Evolutionary conservation across 64 coral and sea anemone genomes (phyloP), one percentile per base, ranked within the genome.

Genomic region (Pachyseris speciosa): DNA sequence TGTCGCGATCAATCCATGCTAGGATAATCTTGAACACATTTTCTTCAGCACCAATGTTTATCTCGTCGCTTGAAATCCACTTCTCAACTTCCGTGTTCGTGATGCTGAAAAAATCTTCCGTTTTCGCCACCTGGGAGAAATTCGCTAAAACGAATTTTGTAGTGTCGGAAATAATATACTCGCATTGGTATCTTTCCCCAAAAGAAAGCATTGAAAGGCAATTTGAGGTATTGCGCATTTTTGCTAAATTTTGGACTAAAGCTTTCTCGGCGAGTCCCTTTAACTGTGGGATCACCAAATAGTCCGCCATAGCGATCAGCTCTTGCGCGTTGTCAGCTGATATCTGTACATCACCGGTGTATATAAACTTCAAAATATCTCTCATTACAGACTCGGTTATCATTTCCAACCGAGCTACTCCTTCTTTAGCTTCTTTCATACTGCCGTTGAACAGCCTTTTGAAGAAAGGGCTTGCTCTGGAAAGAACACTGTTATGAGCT

Each of bases 51-150:
- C 20, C 0, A 22, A 74, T 20, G 36, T 20, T 31, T 37, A 36
- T 74, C 7, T 74, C 39, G 17, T 74, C 71, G 36, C 36, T 74
- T 30, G 71, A 34, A 74, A 74, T 38, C 30, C n/a, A 74, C 39
- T 74, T 36, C 34, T 8, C 70, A 30, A 74, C 36, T 28, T 38
- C 36, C 20, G 28, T 36, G 36, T 37, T 11, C 64, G n/a, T 10
- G 5, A 74, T 25, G 36, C 0, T 42, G 5, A 33, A 42, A 74
- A 74, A 74, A 20, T 74, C 71, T 74, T 74, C 71, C n/a, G 17
- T 36, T 34, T 74, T 38, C 17, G 36, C 36, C 8, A 74, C 36
- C 4, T 15, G 10, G 20, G 20, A 25, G 36, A 74, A 74, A 74
- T 74, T 34, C 8, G n/a, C 0, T 9, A 25, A 22, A 42, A 74